Evolutionary conservation across 1,140 invertebrate species (phyloP), one percentile per base, ranked within the genome.

Genomic region (Caenorhabditis inopinata): DNA sequence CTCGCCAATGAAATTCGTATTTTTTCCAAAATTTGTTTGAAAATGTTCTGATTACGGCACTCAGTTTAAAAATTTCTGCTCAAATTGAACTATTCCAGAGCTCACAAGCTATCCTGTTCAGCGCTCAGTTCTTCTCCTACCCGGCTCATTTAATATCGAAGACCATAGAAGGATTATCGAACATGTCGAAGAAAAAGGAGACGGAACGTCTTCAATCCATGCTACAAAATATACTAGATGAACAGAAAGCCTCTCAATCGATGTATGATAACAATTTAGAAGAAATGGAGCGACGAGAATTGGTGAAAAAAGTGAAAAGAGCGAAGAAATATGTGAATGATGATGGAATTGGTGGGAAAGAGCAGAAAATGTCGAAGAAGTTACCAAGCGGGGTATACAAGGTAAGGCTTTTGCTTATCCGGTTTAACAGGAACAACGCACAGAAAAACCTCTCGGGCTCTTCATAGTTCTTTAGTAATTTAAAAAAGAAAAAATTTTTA

Each of bases 261-360:
- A 75, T 35, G 45, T 75, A 75, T 48, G 74, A 75, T 35, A 75
- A 75, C 23, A 75, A 75, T 75, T 32, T 48, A 16, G 74, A 48
- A 32, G 74, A 47, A 14, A 0, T 49, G 18, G 47, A 51, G 47
- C 35, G 47, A 18, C 16, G 45, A 25, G 45, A 75, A 51, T 48
- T 27, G 21, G n/a, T 47, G 29, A 48, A 48, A 27, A 29, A 18
- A 46, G 16, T 35, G 16, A 45, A 38, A n/a, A 35, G 35, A n/a
- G 21, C 12, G 14, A 4, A 25, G 14, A 6, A 35, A 12, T 11
- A 32, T 5, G 18, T 25, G 14, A 51, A 16, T 7, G 3, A 5
- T 18, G 27, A 73, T 9, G 21, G 38, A 16, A 25, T n/a, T 12
- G 11, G 58, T 25, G 23, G 9, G 18, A 25, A 68, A 16, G 14